These are phyloP conservation scores for Potamilus streckersoni DNA, from an alignment of 1,140 invertebrate genomes.

Conservation along the genomic window DNA sequence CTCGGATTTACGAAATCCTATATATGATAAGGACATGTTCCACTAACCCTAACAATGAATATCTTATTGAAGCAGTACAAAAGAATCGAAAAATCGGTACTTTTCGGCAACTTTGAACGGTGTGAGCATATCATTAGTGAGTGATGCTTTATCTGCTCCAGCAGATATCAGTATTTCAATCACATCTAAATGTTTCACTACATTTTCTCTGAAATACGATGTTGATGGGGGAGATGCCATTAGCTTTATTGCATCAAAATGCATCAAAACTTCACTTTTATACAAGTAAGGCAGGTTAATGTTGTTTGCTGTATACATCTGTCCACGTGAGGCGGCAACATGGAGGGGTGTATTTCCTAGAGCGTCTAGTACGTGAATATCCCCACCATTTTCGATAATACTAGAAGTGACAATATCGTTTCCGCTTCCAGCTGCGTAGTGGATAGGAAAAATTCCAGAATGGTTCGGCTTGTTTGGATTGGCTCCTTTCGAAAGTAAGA, in stretches of 20 bases:
- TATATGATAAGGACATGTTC: no score
- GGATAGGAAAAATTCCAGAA: neutral
- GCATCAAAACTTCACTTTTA: neutral
- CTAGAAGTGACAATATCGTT: neutral
- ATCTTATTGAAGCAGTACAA: no score
- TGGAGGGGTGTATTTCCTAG: slow-evolving; percentile 9
- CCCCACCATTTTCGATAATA: neutral
- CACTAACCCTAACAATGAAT: no score
- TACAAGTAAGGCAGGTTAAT: neutral
- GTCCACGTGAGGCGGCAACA: slow-evolving; percentile 2
- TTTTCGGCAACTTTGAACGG: neutral
- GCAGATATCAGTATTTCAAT: neutral
- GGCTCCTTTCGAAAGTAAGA: neutral
- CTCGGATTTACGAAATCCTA: no score
- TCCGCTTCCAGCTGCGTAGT: slow-evolving; percentile 1
- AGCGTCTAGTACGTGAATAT: neutral
- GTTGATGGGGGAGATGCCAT: no score
- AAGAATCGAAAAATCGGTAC: no score
- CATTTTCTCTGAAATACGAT: no score
- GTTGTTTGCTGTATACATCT: neutral
- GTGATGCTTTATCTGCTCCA: neutral
- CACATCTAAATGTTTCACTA: no score
- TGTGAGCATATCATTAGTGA: neutral
- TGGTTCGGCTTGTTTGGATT: neutral
- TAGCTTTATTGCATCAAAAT: neutral